phyloP scores from a whole-genome alignment of 2,113 vertebrate genomes.

The Hypocryptadius cinnamomeus region DNA sequence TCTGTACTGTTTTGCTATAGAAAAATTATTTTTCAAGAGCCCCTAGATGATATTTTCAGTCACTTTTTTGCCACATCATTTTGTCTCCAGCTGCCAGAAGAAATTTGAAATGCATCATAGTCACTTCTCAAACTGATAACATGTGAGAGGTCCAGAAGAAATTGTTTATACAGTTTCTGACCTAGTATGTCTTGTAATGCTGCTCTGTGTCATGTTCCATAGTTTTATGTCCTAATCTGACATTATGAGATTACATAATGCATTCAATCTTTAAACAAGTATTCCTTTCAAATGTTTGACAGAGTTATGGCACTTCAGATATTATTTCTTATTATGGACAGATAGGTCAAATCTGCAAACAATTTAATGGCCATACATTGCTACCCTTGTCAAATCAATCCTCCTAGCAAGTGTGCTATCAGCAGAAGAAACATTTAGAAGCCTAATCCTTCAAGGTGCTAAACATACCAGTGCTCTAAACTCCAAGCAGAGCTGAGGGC shows the following conservation, averaged over 20 bases:
- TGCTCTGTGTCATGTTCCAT: constrained; percentile 59
- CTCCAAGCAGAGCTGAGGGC: neutral
- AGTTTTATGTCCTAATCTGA: constrained; percentile 56
- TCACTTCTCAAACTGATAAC: constrained; percentile 52
- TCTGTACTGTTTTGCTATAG: neutral
- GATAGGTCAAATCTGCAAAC: constrained; percentile 67
- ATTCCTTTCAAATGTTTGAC: constrained; percentile 60
- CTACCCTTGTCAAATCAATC: constrained; percentile 48
- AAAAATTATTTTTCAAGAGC: neutral
- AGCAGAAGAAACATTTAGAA: constrained; percentile 19
- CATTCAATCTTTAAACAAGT: constrained; percentile 55
- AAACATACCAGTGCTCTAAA: neutral
- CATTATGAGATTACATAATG: constrained; percentile 55
- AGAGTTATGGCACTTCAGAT: constrained; percentile 55
- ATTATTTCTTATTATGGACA: constrained; percentile 54
- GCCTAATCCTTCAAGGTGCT: constrained; percentile 44
- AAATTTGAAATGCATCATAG: constrained; percentile 36
- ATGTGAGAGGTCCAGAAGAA: constrained; percentile 47
- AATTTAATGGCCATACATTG: constrained; percentile 55
- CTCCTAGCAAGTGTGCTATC: constrained; percentile 19
- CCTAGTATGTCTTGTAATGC: constrained; percentile 36
- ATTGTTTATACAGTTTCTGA: constrained; percentile 56
- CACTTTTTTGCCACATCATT: constrained; percentile 24
- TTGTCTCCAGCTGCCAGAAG: constrained; percentile 49
- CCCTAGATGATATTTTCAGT: constrained; percentile 27